phyloP scores from a whole-genome alignment of 2,797 vertebrate species.

The Emydoidea blandingii region DNA sequence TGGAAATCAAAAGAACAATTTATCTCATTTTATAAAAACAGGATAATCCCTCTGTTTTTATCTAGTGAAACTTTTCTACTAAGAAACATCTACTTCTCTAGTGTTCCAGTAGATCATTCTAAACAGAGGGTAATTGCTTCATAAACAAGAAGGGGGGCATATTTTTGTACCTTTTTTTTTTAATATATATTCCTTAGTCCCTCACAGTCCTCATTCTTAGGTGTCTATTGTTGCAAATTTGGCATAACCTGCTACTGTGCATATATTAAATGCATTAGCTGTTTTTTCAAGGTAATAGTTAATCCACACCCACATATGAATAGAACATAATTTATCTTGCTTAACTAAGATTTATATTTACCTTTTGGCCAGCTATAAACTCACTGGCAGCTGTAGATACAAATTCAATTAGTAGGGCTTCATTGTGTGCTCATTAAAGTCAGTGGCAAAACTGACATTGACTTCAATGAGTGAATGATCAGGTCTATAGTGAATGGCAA shows the following conservation, averaged over 20 bases:
- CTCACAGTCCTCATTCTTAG: neutral
- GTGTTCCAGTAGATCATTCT: neutral
- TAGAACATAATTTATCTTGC: neutral
- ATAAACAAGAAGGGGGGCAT: neutral
- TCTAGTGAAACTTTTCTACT: neutral
- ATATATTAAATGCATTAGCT: neutral
- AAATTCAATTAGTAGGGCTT: rapidly evolving
- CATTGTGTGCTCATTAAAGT: neutral
- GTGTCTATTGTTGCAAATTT: neutral
- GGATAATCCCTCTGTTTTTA: neutral
- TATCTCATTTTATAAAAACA: neutral
- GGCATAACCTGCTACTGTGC: neutral
- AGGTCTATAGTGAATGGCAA: neutral
- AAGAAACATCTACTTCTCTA: neutral
- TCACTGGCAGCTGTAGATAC: neutral
- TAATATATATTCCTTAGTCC: neutral
- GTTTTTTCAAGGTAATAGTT: neutral
- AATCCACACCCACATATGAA: neutral
- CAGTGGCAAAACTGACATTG: neutral
- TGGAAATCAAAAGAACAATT: neutral
- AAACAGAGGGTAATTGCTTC: neutral
- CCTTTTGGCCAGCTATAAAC: neutral
- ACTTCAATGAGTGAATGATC: neutral
- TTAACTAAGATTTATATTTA: rapidly evolving
- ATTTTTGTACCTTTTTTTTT: neutral